Base-by-base conservation (phyloP, 2,888 invertebrate species). In the Euphydryas editha region DNA sequence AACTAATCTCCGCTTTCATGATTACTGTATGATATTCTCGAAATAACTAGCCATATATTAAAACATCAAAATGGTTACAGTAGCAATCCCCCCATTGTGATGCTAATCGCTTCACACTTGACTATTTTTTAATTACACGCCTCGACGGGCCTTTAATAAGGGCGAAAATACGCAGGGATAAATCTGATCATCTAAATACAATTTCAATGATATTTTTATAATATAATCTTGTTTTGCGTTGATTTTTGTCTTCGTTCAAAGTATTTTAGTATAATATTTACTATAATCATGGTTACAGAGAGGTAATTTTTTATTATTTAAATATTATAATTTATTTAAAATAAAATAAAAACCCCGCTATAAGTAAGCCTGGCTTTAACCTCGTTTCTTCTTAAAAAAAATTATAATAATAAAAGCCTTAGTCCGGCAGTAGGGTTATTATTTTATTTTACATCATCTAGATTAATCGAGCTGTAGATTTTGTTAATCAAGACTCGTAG, bases 111-210 rank as follows among this genome's bases (percentile, higher is more conserved):
- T 73, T 76, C 70, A 71, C 70, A 70, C 77, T 82, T 85, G 85
- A 88, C 87, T 85, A 85, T 85, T 88, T 90, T 90, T 88, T 89
- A 90, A 90, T 90, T 80, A 87, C 84, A 87, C 87, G 90, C 85
- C 67, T 79, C 84, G 80, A 75, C 81, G 82, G 72, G 70, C 75
- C 72, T 75, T 81, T 88, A 90, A 90, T 90, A 89, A 86, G 81
- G 89, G 86, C 78, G 85, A 84, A 84, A 84, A 86, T 87, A 81
- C 81, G 74, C 76, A 76, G 83, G 83, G 75, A 69, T 59, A 54
- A 54, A 55, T 47, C 54, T 24, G 65, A 59, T 24, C 30, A 54
- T 54, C 17, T 8, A 51, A n/a, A 54, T 54, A 54, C 21, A 15
- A 15, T 51, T 47, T 47, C 20, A 13, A 51, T 51, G 8, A 30